These are phyloP conservation scores for Lemur catta DNA, from an alignment of 2,797 vertebrate genomes.

Conservation along the genomic window DNA sequence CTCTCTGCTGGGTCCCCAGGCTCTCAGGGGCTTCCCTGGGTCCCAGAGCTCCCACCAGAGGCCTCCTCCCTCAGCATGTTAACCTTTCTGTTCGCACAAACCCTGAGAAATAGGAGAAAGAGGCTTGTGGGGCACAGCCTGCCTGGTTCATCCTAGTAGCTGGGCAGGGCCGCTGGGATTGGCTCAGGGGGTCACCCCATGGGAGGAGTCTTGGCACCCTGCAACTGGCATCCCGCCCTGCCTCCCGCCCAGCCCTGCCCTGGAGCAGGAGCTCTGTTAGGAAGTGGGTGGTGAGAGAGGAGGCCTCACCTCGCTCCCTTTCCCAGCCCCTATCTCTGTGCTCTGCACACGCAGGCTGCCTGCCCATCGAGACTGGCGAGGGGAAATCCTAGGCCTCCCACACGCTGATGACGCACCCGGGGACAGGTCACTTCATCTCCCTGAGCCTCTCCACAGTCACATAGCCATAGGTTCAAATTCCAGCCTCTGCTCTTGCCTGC, in stretches of 20 bases:
- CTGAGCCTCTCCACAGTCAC: not conserved
- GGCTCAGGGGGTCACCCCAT: conserved; percentile 80
- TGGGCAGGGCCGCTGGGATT: conserved; percentile 57
- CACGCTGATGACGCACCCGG: accelerated
- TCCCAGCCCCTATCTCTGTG: not conserved
- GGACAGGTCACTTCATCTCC: not conserved
- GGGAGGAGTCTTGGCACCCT: conserved; percentile 50
- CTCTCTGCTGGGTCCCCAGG: not conserved
- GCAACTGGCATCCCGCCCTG: not conserved
- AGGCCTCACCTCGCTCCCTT: not conserved
- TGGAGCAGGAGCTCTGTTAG: not conserved
- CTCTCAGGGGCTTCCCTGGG: not conserved
- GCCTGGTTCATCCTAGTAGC: not conserved
- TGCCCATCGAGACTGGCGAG: not conserved
- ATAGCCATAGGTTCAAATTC: not conserved
- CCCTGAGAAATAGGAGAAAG: not conserved
- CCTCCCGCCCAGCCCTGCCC: not conserved
- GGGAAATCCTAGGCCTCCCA: not conserved
- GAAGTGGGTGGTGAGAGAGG: not conserved
- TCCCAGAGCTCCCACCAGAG: not conserved
- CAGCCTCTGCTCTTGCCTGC: not conserved
- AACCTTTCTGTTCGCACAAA: conserved; percentile 17
- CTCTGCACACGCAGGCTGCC: not conserved
- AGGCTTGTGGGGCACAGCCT: not conserved
- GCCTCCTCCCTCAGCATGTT: not conserved